Conservation (phyloP, 2,888 invertebrate species). For the Drosophila greeni region DNA sequence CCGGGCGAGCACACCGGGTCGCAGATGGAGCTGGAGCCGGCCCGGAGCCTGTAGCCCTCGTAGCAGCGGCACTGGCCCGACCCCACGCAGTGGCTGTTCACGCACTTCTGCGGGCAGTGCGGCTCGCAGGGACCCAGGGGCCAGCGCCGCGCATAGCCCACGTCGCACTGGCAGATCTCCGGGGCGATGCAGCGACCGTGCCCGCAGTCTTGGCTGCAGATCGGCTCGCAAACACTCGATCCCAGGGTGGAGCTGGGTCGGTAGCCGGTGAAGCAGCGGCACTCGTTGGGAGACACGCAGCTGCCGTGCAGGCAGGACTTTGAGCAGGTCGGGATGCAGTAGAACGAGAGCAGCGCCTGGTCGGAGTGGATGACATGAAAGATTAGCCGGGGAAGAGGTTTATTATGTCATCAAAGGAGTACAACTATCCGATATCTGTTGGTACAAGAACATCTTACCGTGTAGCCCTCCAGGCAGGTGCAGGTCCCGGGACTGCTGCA, state of each 20-base stretch:
- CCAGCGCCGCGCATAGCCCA: conserved; percentile 74
- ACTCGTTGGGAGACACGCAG: conserved; percentile 78
- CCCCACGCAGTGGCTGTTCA: conserved; percentile 80
- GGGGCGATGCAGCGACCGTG: conserved; percentile 75
- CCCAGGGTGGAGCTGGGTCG: conserved; percentile 52
- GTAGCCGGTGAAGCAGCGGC: conserved; percentile 79
- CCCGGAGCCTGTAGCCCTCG: conserved; percentile 77
- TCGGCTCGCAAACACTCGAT: conserved; percentile 67
- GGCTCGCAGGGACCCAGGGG: conserved; percentile 74
- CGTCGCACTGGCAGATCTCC: conserved; percentile 72
- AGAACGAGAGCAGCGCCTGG: conserved; percentile 62
- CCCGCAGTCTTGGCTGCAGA: conserved; percentile 72
- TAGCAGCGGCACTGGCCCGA: conserved; percentile 81
- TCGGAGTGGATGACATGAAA: not conserved
- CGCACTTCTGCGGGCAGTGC: conserved; percentile 71
- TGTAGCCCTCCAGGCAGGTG: conserved; percentile 73
- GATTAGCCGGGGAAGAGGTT: not conserved
- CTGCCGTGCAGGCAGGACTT: conserved; percentile 72
- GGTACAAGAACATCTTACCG: conserved; percentile 2
- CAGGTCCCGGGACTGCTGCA: conserved; percentile 79
- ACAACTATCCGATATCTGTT: not conserved
- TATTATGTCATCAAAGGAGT: not conserved
- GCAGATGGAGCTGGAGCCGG: conserved; percentile 70
- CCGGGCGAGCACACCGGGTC: conserved; percentile 76
- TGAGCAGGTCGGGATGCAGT: conserved; percentile 73